Percentiles rank a stretch among this genome's conserved stretches.
phyloP scores from a whole-genome alignment of 2,797 vertebrate genomes.

The Anas bernieri region DNA sequence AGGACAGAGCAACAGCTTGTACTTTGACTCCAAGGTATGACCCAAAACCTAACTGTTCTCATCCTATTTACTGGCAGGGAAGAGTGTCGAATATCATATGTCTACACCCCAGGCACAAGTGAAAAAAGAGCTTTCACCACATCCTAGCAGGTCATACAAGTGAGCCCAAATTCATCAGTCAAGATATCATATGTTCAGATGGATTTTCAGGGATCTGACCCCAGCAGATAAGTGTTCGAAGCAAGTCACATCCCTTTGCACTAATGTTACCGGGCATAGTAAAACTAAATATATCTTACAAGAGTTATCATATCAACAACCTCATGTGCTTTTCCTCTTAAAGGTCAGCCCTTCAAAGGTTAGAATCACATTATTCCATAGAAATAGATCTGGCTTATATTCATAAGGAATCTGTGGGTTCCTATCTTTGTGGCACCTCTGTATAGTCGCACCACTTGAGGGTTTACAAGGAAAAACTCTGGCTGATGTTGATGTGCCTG shows the following conservation, averaged over 20 bases:
- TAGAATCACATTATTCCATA: background rate
- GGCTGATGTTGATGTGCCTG: background rate
- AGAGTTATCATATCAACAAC: background rate
- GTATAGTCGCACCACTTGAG: background rate
- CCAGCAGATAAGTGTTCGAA: background rate
- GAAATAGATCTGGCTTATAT: background rate
- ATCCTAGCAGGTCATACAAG: background rate
- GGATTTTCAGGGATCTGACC: background rate
- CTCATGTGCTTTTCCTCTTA: background rate
- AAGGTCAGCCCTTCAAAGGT: background rate
- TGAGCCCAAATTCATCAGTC: background rate
- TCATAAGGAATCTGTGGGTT: background rate
- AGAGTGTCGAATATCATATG: background rate
- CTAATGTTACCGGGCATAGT: background rate
- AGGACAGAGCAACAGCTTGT: constrained; percentile 48
- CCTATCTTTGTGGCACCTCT: background rate
- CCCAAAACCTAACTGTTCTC: background rate
- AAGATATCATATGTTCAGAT: background rate
- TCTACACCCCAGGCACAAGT: background rate
- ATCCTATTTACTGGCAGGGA: background rate
- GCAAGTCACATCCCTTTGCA: background rate
- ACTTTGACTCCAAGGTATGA: constrained; percentile 5
- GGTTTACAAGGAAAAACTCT: background rate
- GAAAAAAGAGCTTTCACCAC: background rate
- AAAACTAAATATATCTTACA: background rate